These are phyloP conservation scores for Smutsia temminckii DNA, from an alignment of 2,797 vertebrate genomes.

Conservation along the genomic window DNA sequence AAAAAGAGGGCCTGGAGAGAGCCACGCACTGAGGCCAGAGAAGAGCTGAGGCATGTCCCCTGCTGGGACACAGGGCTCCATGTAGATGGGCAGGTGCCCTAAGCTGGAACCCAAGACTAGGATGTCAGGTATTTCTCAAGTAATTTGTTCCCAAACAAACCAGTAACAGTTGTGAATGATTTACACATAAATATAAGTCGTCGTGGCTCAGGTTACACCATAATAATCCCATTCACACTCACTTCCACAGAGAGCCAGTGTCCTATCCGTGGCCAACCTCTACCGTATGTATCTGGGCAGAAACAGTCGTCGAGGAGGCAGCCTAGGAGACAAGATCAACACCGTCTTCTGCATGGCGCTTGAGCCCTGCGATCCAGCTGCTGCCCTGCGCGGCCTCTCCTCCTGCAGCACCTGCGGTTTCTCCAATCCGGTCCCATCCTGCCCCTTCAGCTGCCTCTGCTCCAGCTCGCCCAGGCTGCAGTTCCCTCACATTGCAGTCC, in stretches of 20 bases:
- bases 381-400: accelerated
- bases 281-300: neutral
- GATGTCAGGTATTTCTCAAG: neutral
- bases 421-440: too few species aligned
- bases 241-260: neutral
- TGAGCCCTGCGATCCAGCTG: neutral
- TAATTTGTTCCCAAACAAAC: neutral
- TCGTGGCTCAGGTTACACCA: neutral
- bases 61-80: accelerated
- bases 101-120: neutral
- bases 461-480: neutral
- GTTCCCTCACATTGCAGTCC: neutral
- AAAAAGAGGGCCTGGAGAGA: neutral
- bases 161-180: neutral
- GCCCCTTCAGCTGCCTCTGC: neutral
- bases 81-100: neutral
- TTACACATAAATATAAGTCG: neutral
- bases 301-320: neutral
- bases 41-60: neutral
- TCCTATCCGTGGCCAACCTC: neutral
- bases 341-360: accelerated
- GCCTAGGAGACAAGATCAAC: neutral
- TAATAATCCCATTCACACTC: neutral
- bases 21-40: accelerated
- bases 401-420: accelerated